Base-by-base conservation (phyloP, 2,888 invertebrate species). In the Lochmaea capreae region DNA sequence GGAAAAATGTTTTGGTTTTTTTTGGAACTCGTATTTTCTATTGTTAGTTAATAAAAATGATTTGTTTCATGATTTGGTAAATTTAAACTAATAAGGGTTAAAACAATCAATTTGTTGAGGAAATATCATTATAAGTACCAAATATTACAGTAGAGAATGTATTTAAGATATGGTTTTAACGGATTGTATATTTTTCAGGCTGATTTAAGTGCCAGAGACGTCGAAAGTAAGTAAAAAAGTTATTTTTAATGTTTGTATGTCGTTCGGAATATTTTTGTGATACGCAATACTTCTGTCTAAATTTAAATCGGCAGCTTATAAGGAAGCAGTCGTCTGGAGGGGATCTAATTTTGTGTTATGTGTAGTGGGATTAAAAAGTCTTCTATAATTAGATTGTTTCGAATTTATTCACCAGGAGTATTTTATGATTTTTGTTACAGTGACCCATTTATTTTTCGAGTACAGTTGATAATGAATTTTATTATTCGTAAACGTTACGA, bases 171-270 rank as follows among this genome's bases (percentile, higher is more conserved):
- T 54, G 14, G 6, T 52, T 52, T 8, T 8, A 52, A 52, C n/a
- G n/a, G 16, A 18, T 18, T 18, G 54, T 74, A 76, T 71, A 71
- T 81, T 79, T 81, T 89, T 88, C 91, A 95, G 95, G 94, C 94
- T 89, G 94, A 95, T 90, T 92, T 95, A 88, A 93, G 92, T 90
- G 93, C 93, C 89, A 93, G 92, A 90, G 95, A 95, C 89, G 88
- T 95, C 88, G 95, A 95, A 91, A 94, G 95, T 95, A 90, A 95
- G 95, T 95, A 46, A 63, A 77, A 78, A 69, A 77, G 74, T 57
- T 72, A 76, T 76, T 76, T 74, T 76, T 72, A 58, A 59, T 69
- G 69, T 68, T 61, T 69, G 61, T 75, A 65, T 70, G 67, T 61
- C 52, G 62, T 68, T 65, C 5, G 43, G 61, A 74, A 71, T 72